phyloP scores from a whole-genome alignment of 2,113 vertebrate species.

The Chloropsis hardwickii region DNA sequence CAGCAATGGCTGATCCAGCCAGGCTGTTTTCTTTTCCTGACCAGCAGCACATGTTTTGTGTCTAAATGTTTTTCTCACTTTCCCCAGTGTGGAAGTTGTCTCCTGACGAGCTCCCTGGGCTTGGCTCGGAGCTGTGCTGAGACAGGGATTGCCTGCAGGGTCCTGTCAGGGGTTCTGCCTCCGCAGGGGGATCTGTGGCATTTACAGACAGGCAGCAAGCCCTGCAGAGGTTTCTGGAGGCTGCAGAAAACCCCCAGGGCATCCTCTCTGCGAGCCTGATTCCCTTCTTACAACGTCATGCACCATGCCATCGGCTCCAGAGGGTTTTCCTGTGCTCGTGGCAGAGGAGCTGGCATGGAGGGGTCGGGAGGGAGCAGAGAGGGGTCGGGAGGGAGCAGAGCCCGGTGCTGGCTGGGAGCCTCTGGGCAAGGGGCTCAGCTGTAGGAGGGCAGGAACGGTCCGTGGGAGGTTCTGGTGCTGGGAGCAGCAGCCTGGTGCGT shows the following conservation, averaged over 20 bases:
- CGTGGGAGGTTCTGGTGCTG: neutral
- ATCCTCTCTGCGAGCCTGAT: fast-evolving
- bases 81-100: neutral
- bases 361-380: neutral
- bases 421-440: neutral
- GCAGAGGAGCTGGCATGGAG: fast-evolving
- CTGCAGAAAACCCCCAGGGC: neutral
- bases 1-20: neutral
- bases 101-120: neutral
- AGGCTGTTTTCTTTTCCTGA: neutral
- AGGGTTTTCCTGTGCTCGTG: neutral
- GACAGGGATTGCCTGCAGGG: neutral
- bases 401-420: fast-evolving
- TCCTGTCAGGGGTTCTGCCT: neutral
- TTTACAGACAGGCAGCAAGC: neutral
- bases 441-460: fast-evolving
- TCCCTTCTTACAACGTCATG: fast-evolving
- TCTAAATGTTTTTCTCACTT: neutral
- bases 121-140: neutral
- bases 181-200: neutral
- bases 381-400: neutral
- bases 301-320: fast-evolving
- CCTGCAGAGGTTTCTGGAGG: neutral
- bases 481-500: neutral
- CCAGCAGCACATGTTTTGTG: slow-evolving; percentile 12